These are phyloP conservation scores for Eidolon dupreanum DNA, from an alignment of 2,797 vertebrate species.

Conservation along the genomic window DNA sequence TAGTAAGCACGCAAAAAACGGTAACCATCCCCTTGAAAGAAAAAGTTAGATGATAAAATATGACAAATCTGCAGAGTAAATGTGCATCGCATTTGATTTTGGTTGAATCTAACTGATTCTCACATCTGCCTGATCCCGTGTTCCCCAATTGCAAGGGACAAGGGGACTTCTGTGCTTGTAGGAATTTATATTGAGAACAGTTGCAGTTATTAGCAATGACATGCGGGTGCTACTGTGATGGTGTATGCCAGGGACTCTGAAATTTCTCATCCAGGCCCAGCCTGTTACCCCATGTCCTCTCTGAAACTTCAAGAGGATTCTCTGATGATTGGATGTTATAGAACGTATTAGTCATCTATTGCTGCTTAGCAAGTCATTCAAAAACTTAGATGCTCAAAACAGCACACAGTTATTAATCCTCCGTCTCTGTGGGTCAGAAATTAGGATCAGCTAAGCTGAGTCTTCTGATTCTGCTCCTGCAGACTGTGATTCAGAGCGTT, in stretches of 20 bases:
- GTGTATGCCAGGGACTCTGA: neutral
- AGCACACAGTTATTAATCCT: neutral
- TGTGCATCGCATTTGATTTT: neutral
- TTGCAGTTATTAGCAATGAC: neutral
- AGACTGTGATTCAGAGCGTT: neutral
- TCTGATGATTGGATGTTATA: neutral
- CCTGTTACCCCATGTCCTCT: neutral
- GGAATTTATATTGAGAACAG: neutral
- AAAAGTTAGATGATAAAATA: neutral
- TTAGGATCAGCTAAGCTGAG: neutral
- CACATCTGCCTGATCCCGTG: neutral
- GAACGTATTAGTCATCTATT: fast-evolving
- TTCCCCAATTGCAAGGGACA: neutral
- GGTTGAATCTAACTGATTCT: neutral
- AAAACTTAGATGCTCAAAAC: neutral
- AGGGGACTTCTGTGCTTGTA: neutral
- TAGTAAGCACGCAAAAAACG: neutral
- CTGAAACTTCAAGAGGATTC: neutral
- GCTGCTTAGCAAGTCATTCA: neutral
- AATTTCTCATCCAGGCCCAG: neutral
- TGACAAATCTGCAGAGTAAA: neutral
- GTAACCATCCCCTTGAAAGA: neutral
- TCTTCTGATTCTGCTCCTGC: neutral
- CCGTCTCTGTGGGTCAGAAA: neutral
- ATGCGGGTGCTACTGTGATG: neutral